Base-by-base conservation (phyloP, 2,797 vertebrate genomes). In the Eulemur rubriventer region DNA sequence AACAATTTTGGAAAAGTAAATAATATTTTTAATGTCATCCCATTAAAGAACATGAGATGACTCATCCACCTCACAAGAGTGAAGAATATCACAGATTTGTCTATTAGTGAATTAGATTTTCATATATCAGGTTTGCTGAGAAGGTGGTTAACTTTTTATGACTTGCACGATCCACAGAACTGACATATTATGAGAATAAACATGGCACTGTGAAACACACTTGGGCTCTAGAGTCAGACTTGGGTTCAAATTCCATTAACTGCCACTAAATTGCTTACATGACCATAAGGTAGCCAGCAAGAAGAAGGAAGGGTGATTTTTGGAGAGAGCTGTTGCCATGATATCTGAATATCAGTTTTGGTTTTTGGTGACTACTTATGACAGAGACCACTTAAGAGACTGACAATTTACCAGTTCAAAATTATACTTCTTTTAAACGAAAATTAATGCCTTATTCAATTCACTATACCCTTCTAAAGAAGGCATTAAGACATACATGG, bases 21-120 rank as follows among this genome's bases (percentile, higher is more conserved):
- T 95, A 82, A 91, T 87, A 95, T 94, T 96, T 97, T 97, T 94
- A 96, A 96, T 84, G 67, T 76, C 72, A 73, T 57, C 26, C 50
- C 48, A 52, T 93, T 94, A 84, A 96, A 96, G 80, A 97, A 94
- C 79, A 93, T 89, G 57, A 91, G 11, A n/a, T 97, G 78, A 97
- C 73, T 96, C 86, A 96, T 65, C 59, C 65, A 87, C 48, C 80
- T 91, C 82, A 72, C 18, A 82, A 97, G 72, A 95, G 75, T 88
- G 73, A 91, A 89, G 70, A 92, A 79, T 65, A 94, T 55, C 41
- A 55, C 55, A 94, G 94, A 78, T 69, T n/a, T 84, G 57, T 91
- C 91, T 96, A 48, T 48, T 92, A 65, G 50, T 81, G 70, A 91
- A 88, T 93, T 55, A 78, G 41, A 91, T 95, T 73, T 96, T 94